Percentiles rank a stretch among this genome's conserved stretches.
These are phyloP conservation scores for Halcyon smyrnensis DNA, from an alignment of 2,797 vertebrate genomes.

Conservation along the genomic window DNA sequence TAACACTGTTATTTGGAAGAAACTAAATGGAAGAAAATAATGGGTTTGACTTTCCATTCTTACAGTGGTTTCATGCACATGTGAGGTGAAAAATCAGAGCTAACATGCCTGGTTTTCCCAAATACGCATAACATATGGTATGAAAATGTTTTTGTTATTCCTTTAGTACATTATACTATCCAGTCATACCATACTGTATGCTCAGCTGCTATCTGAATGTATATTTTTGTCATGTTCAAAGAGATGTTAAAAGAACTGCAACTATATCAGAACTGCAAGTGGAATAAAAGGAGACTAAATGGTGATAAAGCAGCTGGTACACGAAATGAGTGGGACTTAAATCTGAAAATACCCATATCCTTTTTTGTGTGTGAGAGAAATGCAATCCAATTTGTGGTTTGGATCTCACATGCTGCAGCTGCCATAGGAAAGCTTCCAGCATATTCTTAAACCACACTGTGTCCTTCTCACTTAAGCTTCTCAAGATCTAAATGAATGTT, in stretches of 20 bases:
- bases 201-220: conserved; percentile 26
- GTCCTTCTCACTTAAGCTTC: neutral
- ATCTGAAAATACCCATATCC: conserved; percentile 56
- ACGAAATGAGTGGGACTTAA: conserved; percentile 51
- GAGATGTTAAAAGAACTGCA: conserved; percentile 28
- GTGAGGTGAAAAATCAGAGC: neutral
- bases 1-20: conserved; percentile 28
- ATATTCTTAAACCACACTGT: neutral
- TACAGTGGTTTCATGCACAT: neutral
- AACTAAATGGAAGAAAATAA: conserved; percentile 39
- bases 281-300: conserved; percentile 44
- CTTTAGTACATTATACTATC: neutral
- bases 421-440: conserved; percentile 40
- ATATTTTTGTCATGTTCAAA: conserved; percentile 27
- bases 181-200: neutral
- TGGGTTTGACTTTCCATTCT: conserved; percentile 23
- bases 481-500: neutral
- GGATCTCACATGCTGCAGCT: conserved; percentile 8
- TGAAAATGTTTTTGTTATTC: neutral
- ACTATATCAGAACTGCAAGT: conserved; percentile 44
- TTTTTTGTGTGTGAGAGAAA: conserved; percentile 2
- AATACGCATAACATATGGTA: neutral
- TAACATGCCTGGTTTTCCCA: neutral
- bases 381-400: conserved; percentile 20
- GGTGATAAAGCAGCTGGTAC: conserved; percentile 55